A percentile compares a stretch with the other conserved stretches of the same genome.
Conservation (phyloP, 2,113 vertebrate genomes). For the Chunga burmeisteri region DNA sequence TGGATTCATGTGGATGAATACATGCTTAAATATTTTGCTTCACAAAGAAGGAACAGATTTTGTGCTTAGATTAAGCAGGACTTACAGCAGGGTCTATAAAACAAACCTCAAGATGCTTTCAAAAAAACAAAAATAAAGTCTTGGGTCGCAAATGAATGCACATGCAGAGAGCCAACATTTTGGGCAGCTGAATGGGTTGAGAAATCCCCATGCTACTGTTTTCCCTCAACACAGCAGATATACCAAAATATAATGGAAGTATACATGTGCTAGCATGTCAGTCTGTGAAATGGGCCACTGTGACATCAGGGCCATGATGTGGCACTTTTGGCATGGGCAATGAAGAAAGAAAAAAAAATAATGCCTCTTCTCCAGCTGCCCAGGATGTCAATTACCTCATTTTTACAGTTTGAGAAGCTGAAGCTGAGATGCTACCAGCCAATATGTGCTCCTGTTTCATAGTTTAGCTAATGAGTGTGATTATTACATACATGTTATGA, state of each 20-base stretch:
- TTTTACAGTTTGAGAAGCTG: not conserved
- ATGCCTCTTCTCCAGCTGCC: not conserved
- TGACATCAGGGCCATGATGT: fast-evolving
- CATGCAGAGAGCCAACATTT: not conserved
- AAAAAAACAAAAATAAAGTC: not conserved
- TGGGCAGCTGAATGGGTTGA: not conserved
- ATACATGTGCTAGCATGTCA: not conserved
- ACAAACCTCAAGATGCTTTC: fast-evolving
- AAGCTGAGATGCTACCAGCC: not conserved
- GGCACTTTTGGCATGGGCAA: not conserved
- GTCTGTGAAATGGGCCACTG: not conserved
- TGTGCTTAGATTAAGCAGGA: not conserved
- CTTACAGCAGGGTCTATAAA: not conserved
- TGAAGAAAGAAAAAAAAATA: not conserved
- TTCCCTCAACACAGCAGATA: not conserved
- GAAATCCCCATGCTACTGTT: not conserved
- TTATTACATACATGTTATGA: not conserved
- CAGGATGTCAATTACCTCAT: not conserved
- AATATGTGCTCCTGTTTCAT: not conserved
- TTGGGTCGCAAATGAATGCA: not conserved
- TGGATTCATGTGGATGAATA: not conserved
- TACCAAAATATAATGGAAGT: not conserved
- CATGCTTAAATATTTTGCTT: not conserved
- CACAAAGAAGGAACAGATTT: not conserved
- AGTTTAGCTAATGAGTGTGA: not conserved